Conservation (phyloP, 53 echinoderm and acorn worm species). For the Temnopleurus reevesii region DNA sequence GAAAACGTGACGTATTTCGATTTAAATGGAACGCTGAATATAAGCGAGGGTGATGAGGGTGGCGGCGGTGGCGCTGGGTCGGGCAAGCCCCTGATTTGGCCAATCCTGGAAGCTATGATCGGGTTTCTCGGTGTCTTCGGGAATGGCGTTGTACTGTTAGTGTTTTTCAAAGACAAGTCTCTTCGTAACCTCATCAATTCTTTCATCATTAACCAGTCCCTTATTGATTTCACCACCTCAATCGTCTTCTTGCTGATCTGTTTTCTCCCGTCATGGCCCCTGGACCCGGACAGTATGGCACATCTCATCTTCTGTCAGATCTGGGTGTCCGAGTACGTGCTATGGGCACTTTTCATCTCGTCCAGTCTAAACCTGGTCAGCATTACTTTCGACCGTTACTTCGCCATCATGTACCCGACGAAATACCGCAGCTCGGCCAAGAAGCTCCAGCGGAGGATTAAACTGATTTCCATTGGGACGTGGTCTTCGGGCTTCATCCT, state of each 20-base stretch:
- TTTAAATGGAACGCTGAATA: background rate
- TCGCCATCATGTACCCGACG: conserved; percentile 76
- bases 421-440: conserved; percentile 69
- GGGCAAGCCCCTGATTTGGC: background rate
- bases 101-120: conserved; percentile 68
- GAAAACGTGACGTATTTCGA: background rate
- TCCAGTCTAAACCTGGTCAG: conserved; percentile 79
- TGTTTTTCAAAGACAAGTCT: conserved; percentile 77
- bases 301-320: conserved; percentile 73
- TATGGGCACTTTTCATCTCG: conserved; percentile 88
- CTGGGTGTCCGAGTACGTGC: conserved; percentile 86
- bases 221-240: conserved; percentile 86
- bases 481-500: conserved; percentile 82
- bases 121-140: conserved; percentile 76
- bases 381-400: conserved; percentile 86
- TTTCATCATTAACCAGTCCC: conserved; percentile 91
- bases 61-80: background rate
- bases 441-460: conserved; percentile 43
- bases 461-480: conserved; percentile 58
- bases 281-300: conserved; percentile 54
- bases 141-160: conserved; percentile 80
- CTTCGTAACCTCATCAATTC: conserved; percentile 82
- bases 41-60: background rate
- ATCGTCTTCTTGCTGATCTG: conserved; percentile 74
- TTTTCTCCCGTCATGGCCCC: conserved; percentile 56